Evolutionary conservation across 2,113 vertebrate species (phyloP), one percentile per base, ranked within the genome.

Genomic region (Dissostichus mawsoni): DNA sequence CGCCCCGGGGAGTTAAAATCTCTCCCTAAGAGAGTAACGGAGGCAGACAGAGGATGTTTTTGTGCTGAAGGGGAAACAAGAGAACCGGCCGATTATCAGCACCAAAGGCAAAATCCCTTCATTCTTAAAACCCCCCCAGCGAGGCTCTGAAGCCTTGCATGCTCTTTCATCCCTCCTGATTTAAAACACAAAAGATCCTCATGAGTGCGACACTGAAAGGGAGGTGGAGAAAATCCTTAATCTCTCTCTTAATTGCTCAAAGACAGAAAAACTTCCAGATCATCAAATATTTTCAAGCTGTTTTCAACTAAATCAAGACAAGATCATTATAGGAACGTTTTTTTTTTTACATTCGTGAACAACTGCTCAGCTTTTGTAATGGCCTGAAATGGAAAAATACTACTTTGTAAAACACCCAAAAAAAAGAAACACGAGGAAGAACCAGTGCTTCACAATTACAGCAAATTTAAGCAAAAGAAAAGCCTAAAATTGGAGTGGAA

Each of bases 61-160:
- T 94, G 93, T 94, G 74, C 78, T 65, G 73, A 70, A 52, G 69
- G 80, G 83, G 90, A 86, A 93, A 94, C 17, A 70, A 84, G 86
- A 90, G 93, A 93, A 89, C 91, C 78, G 58, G 76, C 78, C 70
- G 91, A 92, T 93, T 93, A 93, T 87, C 89, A 85, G 81, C 91
- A 89, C 81, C 79, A 87, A 89, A 92, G 84, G 92, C 76, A 78
- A 90, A 83, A 91, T 86, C 89, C 82, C 84, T 61, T 89, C 91
- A 81, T 85, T 83, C 89, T 84, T 75, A 84, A 89, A 89, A 62
- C 71, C 70, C 62, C 82, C 68, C 13, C 45, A 87, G 82, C 66
- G 74, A 80, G 74, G 72, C 78, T 89, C 83, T 90, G 85, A 86
- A 85, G 88, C 74, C 85, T 59, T 76, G 83, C 76, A 11, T 58